These are phyloP conservation scores for Idaea dimidiata DNA, from an alignment of 2,888 invertebrate genomes.

Conservation along the genomic window DNA sequence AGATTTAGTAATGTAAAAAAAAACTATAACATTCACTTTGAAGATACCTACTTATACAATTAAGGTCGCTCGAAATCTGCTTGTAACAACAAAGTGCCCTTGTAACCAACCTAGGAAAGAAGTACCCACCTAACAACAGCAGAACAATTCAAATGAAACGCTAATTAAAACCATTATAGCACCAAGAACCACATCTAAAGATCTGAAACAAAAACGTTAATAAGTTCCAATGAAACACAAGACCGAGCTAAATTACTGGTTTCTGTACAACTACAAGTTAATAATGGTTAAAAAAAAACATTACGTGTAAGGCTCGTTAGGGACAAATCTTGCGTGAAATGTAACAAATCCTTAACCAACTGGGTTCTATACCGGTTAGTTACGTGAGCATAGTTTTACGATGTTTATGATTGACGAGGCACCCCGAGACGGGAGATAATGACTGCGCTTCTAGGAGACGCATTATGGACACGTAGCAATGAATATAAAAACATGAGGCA, in stretches of 20 bases:
- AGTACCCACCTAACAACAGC: neutral
- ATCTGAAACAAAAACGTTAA: slow-evolving; percentile 4
- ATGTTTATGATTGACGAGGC: slow-evolving; percentile 60
- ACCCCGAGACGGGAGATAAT: slow-evolving; percentile 47
- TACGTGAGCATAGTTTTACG: slow-evolving; percentile 55
- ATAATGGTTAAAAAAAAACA: slow-evolving; percentile 25
- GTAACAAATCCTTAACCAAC: slow-evolving; percentile 54
- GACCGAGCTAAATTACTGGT: slow-evolving; percentile 19
- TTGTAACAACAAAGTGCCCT: no score
- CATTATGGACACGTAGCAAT: slow-evolving; percentile 50
- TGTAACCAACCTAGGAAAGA: neutral
- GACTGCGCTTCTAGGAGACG: slow-evolving; percentile 47
- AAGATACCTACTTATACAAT: no score
- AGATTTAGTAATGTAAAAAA: no score
- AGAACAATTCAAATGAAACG: neutral
- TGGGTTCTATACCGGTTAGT: slow-evolving; percentile 38
- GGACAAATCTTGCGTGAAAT: slow-evolving; percentile 58
- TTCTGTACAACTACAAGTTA: slow-evolving; percentile 21
- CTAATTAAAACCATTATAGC: neutral
- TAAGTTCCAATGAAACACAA: slow-evolving; percentile 19
- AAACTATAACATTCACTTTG: no score
- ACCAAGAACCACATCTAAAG: neutral
- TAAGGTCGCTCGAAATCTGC: no score
- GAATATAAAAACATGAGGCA: slow-evolving; percentile 30
- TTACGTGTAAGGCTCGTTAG: slow-evolving; percentile 34